phyloP scores from a whole-genome alignment of 2,797 vertebrate genomes.

The Botia almorhae region DNA sequence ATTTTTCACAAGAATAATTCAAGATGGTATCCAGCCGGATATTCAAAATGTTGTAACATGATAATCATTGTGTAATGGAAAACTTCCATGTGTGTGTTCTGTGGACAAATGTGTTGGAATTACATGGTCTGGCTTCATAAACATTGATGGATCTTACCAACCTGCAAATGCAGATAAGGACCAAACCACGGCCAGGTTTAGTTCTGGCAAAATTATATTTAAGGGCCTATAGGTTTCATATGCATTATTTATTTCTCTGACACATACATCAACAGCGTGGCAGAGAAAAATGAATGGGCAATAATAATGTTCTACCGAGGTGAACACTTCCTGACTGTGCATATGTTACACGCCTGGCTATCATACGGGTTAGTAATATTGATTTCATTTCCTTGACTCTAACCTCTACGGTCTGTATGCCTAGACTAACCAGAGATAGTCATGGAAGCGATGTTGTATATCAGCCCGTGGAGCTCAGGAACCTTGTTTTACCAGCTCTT shows the following conservation, averaged over 20 bases:
- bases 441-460: constrained; percentile 67
- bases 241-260: constrained; percentile 81
- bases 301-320: constrained; percentile 69
- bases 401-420: constrained; percentile 70
- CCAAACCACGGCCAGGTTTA: constrained; percentile 77
- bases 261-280: constrained; percentile 90
- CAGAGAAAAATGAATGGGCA: constrained; percentile 76
- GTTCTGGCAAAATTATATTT: constrained; percentile 85
- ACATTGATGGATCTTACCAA: constrained; percentile 92
- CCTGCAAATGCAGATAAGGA: constrained; percentile 97
- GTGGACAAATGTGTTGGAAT: constrained; percentile 79
- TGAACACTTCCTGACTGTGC: constrained; percentile 62
- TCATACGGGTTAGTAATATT: constrained; percentile 73
- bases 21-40: constrained; percentile 80
- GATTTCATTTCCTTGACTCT: constrained; percentile 74
- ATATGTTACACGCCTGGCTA: constrained; percentile 72
- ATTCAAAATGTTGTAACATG: constrained; percentile 79
- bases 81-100: constrained; percentile 70
- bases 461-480: constrained; percentile 64
- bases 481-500: constrained; percentile 64
- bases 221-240: constrained; percentile 83
- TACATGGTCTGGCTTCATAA: constrained; percentile 78
- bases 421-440: constrained; percentile 66
- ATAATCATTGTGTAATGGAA: constrained; percentile 77
- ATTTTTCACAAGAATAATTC: constrained; percentile 86